Base-by-base conservation (phyloP, 2,888 invertebrate genomes). In the Busseola fusca region DNA sequence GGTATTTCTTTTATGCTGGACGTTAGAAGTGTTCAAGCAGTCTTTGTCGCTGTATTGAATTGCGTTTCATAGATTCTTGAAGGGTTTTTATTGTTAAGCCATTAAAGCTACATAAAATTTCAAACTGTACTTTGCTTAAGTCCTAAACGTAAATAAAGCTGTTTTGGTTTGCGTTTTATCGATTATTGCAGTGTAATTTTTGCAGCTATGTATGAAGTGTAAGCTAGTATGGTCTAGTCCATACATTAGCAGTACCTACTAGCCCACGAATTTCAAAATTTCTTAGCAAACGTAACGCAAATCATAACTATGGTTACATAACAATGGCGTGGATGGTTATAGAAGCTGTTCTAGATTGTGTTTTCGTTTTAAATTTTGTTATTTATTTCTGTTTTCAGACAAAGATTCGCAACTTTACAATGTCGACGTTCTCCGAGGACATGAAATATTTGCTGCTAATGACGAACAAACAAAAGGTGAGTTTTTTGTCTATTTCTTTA, bases 351-450 rank as follows among this genome's bases (percentile, higher is more conserved):
- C 37, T 30, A 30, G 62, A 0, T 18, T 14, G 34, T 52, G 4
- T 16, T 48, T 30, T 30, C 25, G 3, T 25, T 57, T 40, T 42
- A 3, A 14, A 37, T 12, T 42, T 34, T 37, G 3, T 52, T 58
- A 0, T 42, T 37, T 1, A 71, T 76, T 72, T 84, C 58, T 83
- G 65, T 88, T 90, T 71, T 30, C 93, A 95, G 95, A 70, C 79
- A 48, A 90, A 90, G 42, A 84, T 95, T 56, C 87, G 84, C 37
- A 89, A 90, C 68, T 93, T 90, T 65, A 84, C 89, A 27, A 79
- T 92, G 14, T 85, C 90, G 5, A 82, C 91, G 27, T 94, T 93
- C 70, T 94, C 95, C 1, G 85, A 89, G 25, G 92, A 94, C 74
- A 88, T 91, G 64, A 91, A 91, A 77, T 93, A 92, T 85, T 81